phyloP scores from a whole-genome alignment of 2,888 invertebrate genomes.

The Meteorus colon region DNA sequence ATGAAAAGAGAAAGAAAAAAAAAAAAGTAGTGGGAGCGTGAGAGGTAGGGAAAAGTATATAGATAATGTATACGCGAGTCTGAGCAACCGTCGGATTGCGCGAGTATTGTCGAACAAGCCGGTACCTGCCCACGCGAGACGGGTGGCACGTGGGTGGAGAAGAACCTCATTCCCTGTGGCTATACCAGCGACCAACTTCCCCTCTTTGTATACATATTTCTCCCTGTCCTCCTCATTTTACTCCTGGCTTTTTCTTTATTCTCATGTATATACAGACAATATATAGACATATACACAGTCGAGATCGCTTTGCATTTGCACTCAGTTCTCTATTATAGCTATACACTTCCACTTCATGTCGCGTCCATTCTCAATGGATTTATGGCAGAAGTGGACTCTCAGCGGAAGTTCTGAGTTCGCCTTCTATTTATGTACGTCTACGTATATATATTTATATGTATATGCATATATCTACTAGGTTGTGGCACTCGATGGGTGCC shows the following conservation, averaged over 20 bases:
- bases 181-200: conserved; percentile 37
- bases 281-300: not conserved
- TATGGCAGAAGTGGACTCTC: conserved; percentile 21
- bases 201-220: conserved; percentile 28
- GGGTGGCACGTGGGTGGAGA: conserved; percentile 53
- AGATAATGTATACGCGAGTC: conserved; percentile 37
- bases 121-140: conserved; percentile 61
- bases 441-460: not conserved
- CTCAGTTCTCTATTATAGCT: conserved; percentile 22
- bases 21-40: too few species aligned
- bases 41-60: not conserved
- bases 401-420: conserved; percentile 6
- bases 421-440: not conserved
- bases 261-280: conserved; percentile 17
- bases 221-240: conserved; percentile 16
- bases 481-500: not conserved
- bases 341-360: conserved; percentile 10
- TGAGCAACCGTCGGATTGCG: conserved; percentile 46
- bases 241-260: conserved; percentile 22
- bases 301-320: conserved; percentile 33
- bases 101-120: conserved; percentile 61
- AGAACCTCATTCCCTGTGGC: conserved; percentile 47
- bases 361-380: conserved; percentile 19
- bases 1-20: too few species aligned
- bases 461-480: not conserved